Base-by-base conservation (phyloP, 2,113 vertebrate species). In the Tichodroma muraria region DNA sequence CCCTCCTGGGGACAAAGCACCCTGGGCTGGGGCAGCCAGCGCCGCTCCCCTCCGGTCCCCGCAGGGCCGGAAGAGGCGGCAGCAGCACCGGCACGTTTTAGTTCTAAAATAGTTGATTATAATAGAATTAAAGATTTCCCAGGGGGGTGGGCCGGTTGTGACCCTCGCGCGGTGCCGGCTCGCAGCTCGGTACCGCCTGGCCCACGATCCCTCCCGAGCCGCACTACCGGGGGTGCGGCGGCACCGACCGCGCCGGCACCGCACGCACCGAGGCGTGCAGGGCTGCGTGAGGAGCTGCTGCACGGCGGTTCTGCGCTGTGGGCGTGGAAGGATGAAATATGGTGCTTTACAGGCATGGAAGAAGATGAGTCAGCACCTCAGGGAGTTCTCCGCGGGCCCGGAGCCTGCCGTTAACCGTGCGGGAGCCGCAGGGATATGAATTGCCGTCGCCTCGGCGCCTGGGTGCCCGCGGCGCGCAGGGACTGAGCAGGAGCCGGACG, bases 321-420 rank as follows among this genome's bases (percentile, higher is more conserved):
- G 95, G 94, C 93, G 95, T 82, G 95, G 95, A 93, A 92, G 88
- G 5, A 10, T 73, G 95, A 84, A 91, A 78, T 42, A 79, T 75
- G 96, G 94, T 89, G 95, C 95, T 87, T 44, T 28, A 30, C 75
- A 25, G 93, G 94, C 94, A 81, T 84, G 94, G 93, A 89, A 91
- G 94, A 65, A 92, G 96, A 95, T 95, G 93, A 94, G 94, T 95
- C 94, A 95, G 94, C 93, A 84, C 96, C 94, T 77, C 91, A 6
- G 91, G 89, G 95, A 92, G 91, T 89, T 94, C 4, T 11, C 87
- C n/a, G 35, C 80, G 80, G 94, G 91, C 91, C 84, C 73, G 79
- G 22, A 92, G 93, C 96, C 89, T 17, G 93, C 91, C 38, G 69
- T 54, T 87, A 75, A 28, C 91, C 12, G 89, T 64, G 94, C 93